phyloP scores from a whole-genome alignment of 2,888 invertebrate genomes.

The Drosophila pullipes region DNA sequence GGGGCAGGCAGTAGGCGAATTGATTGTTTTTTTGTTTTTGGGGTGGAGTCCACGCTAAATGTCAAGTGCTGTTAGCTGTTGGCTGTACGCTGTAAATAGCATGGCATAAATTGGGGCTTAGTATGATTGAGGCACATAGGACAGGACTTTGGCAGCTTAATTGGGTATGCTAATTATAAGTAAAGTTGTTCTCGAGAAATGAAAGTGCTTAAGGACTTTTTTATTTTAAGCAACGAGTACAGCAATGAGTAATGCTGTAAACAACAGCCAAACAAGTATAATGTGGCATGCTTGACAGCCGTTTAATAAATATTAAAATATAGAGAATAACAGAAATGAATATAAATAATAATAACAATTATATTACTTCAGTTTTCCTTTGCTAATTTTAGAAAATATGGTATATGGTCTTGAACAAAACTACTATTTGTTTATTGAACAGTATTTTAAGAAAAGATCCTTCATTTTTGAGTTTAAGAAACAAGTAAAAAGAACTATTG shows the following conservation, averaged over 20 bases:
- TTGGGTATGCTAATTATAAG: neutral
- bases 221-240: neutral
- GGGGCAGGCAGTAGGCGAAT: constrained; percentile 18
- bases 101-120: neutral
- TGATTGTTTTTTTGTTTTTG: constrained; percentile 35
- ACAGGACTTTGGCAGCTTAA: neutral
- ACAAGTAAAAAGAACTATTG: neutral
- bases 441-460: neutral
- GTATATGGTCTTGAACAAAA: neutral
- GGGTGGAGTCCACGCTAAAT: constrained; percentile 16
- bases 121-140: neutral
- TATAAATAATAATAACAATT: neutral
- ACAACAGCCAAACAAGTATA: neutral
- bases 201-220: neutral
- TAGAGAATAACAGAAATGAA: neutral
- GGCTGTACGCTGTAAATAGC: constrained; percentile 18
- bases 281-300: neutral
- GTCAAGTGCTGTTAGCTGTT: constrained; percentile 19
- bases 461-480: neutral
- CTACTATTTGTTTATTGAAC: no score
- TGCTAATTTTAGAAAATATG: neutral
- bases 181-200: neutral
- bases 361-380: neutral
- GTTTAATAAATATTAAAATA: neutral
- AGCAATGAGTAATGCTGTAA: neutral